Evolutionary conservation across 2,113 vertebrate species (phyloP).

Genomic region (Centrocercus urophasianus): DNA sequence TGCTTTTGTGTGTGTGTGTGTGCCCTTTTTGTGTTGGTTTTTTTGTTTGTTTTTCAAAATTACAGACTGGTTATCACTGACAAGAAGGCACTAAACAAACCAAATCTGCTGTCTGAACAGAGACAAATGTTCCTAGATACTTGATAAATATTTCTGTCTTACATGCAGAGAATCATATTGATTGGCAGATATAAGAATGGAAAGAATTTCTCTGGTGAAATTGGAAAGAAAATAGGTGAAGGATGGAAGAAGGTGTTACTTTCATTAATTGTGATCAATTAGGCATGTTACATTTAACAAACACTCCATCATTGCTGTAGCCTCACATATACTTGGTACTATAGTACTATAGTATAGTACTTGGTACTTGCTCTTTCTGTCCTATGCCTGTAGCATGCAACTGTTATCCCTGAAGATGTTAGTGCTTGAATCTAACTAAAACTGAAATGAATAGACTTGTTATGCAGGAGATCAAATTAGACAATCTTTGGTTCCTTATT

Average conservation of each 20-base stretch:
- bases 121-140: neutral
- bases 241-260: neutral
- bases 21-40: too few relatives aligned
- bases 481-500: neutral
- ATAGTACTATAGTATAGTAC: neutral
- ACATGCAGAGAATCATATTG: neutral
- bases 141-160: neutral
- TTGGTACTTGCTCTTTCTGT: neutral
- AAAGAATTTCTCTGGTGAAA: neutral
- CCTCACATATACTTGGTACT: neutral
- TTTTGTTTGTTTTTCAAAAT: neutral
- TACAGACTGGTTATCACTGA: neutral
- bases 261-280: neutral
- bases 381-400: neutral
- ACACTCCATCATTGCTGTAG: neutral
- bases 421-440: neutral
- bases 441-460: neutral
- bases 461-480: neutral
- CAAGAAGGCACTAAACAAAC: neutral
- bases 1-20: too few relatives aligned
- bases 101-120: neutral
- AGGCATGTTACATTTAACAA: constrained; percentile 3
- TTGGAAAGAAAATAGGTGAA: neutral
- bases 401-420: neutral
- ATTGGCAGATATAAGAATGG: neutral